These are phyloP conservation scores for Aphrocallistes beatrix DNA, from an alignment of 37 sponge, comb jelly and placozoan species.

Conservation along the genomic window DNA sequence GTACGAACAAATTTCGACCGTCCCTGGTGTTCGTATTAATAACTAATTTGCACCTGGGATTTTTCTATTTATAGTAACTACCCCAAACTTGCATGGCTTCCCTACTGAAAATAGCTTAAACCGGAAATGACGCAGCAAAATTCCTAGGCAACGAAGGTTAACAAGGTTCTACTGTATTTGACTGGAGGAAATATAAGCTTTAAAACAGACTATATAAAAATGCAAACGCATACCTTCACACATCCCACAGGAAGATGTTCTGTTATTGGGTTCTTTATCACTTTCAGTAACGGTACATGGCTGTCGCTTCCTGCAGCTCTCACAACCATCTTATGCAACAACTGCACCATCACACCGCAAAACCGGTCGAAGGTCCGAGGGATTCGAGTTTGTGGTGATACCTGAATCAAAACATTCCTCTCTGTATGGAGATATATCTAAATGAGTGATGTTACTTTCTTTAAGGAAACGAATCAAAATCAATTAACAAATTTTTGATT, in stretches of 20 bases:
- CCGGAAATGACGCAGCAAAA: too few relatives aligned
- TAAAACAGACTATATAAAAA: neutral
- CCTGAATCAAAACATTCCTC: conserved; percentile 90
- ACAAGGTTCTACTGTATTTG: too few relatives aligned
- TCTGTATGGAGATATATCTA: conserved; percentile 78
- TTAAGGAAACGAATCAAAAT: too few relatives aligned
- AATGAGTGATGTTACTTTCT: too few relatives aligned
- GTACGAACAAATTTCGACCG: too few relatives aligned
- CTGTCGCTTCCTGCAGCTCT: conserved; percentile 80
- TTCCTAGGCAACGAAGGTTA: too few relatives aligned
- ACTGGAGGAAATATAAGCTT: neutral
- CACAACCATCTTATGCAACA: conserved; percentile 92
- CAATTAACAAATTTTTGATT: too few relatives aligned
- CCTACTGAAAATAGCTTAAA: too few relatives aligned
- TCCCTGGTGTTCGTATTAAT: too few relatives aligned
- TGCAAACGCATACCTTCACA: conserved; percentile 28
- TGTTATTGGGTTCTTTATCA: conserved; percentile 92
- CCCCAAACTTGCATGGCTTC: too few relatives aligned
- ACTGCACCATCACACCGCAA: conserved; percentile 94
- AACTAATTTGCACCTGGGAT: too few relatives aligned
- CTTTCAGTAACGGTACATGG: conserved; percentile 87
- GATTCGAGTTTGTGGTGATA: conserved; percentile 80
- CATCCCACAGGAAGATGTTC: conserved; percentile 88
- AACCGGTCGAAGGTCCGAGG: conserved; percentile 96
- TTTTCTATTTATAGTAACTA: too few relatives aligned